Percentiles rank a stretch among this genome's conserved stretches.
Conservation (phyloP, 2,113 vertebrate species). For the Pholis gunnellus region DNA sequence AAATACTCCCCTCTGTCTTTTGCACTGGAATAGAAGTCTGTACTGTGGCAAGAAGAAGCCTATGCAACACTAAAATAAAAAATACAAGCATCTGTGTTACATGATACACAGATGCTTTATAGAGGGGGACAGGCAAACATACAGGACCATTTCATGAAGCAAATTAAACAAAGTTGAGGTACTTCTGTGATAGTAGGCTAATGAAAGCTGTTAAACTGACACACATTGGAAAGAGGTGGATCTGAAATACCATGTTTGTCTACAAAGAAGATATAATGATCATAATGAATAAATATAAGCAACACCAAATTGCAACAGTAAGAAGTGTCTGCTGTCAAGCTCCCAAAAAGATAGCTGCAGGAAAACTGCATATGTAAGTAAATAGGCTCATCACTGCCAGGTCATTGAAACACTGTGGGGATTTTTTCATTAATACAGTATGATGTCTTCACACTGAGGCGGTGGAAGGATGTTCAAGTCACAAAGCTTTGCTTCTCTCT, state of each 20-base stretch:
- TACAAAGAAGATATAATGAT: conserved; percentile 47
- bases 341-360: conserved; percentile 36
- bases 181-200: conserved; percentile 29
- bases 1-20: conserved; percentile 19
- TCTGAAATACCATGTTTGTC: conserved; percentile 30
- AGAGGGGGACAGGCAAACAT: conserved; percentile 1
- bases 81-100: too few species aligned
- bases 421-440: conserved; percentile 48
- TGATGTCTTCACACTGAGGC: conserved; percentile 49
- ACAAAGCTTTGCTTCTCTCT: conserved; percentile 56
- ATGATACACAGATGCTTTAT: conserved; percentile 9
- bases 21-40: not conserved
- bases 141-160: not conserved
- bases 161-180: not conserved
- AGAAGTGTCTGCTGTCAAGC: conserved; percentile 24
- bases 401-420: conserved; percentile 58
- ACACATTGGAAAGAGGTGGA: conserved; percentile 23
- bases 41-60: not conserved
- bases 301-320: conserved; percentile 7
- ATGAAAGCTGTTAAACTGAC: conserved; percentile 18
- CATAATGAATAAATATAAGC: conserved; percentile 54
- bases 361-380: conserved; percentile 58
- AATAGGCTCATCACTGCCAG: conserved; percentile 59
- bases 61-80: not conserved
- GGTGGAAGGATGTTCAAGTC: conserved; percentile 39